These are phyloP conservation scores for Psilanteris sp. DNA, from an alignment of 1,140 invertebrate genomes.

Conservation along the genomic window DNA sequence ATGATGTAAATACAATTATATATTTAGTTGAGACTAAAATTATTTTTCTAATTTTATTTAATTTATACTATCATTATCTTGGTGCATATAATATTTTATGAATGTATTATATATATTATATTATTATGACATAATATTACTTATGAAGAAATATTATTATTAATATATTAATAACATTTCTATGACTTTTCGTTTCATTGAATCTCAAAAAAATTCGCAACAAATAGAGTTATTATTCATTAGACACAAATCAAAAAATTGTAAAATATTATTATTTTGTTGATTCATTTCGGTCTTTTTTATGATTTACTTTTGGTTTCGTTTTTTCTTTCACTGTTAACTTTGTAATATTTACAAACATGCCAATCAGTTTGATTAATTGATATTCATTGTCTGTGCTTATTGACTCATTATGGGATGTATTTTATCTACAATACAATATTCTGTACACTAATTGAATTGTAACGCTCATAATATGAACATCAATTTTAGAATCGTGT, in stretches of 20 bases:
- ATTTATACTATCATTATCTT: too few relatives aligned
- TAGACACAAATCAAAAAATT: slow-evolving; percentile 1
- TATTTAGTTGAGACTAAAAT: too few relatives aligned
- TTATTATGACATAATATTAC: too few relatives aligned
- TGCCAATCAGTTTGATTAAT: slow-evolving; percentile 56
- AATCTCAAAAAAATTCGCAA: slow-evolving; percentile 11
- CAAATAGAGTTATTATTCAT: slow-evolving; percentile 12
- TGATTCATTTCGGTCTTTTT: not conserved
- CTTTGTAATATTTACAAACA: slow-evolving; percentile 36
- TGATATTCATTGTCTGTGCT: slow-evolving; percentile 49
- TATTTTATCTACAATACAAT: slow-evolving; percentile 41
- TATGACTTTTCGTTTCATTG: slow-evolving; percentile 40
- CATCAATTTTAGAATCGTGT: slow-evolving; percentile 34
- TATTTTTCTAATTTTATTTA: too few relatives aligned
- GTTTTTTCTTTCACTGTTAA: slow-evolving; percentile 2
- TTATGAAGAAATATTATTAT: too few relatives aligned
- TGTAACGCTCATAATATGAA: slow-evolving; percentile 45
- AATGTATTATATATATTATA: too few relatives aligned
- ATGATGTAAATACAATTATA: too few relatives aligned
- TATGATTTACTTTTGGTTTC: slow-evolving; percentile 3
- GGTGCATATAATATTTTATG: too few relatives aligned
- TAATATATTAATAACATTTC: too few relatives aligned
- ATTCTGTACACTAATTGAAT: slow-evolving; percentile 47
- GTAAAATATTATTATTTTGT: slow-evolving; percentile 4
- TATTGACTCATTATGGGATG: slow-evolving; percentile 49